Evolutionary conservation across 2,888 invertebrate species (phyloP), one percentile per base, ranked within the genome.

Genomic region (Brachycybe producta): DNA sequence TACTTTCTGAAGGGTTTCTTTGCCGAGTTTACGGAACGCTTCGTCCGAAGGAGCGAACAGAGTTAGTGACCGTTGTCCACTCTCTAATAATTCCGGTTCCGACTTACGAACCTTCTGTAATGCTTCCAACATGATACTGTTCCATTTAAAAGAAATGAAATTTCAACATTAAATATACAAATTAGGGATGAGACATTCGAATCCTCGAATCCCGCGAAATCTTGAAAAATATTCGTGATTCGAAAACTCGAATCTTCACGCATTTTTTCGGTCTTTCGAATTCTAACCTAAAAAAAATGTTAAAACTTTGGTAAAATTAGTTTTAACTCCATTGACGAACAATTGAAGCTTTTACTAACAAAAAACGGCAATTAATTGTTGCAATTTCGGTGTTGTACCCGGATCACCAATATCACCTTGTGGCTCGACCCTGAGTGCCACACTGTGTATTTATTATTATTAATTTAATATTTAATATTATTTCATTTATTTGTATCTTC

Each of bases 41-140:
- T 70, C 71, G 64, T 81, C 79, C 5, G 73, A 75, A 5, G 80
- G 81, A 42, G 80, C 80, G 63, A 81, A 78, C 61, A 81, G 75
- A 1, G 81, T 80, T 63, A 78, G 59, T 7, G 62, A 58, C 42
- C 48, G 36, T 57, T 15, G 54, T 52, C 52, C 46, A 56, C 53
- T 32, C 3, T 51, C 27, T 19, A 58, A 27, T 32, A 58, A 49
- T 17, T 61, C 57, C 0, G 65, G 62, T 30, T 63, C 62, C 1
- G 55, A 55, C 42, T 59, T 57, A 53, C 60, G 59, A 23, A 65
- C 63, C 48, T 58, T 59, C 42, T 65, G 64, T 59, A 69, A 62
- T 3, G 66, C 64, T 34, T 61, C 60, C 46, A 67, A 56, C 59
- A 67, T 67, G 49, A 64, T 64, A 51, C 68, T 67, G 57, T 5